These are phyloP conservation scores for Globicephala melas DNA, from an alignment of 2,113 vertebrate species.

Conservation along the genomic window DNA sequence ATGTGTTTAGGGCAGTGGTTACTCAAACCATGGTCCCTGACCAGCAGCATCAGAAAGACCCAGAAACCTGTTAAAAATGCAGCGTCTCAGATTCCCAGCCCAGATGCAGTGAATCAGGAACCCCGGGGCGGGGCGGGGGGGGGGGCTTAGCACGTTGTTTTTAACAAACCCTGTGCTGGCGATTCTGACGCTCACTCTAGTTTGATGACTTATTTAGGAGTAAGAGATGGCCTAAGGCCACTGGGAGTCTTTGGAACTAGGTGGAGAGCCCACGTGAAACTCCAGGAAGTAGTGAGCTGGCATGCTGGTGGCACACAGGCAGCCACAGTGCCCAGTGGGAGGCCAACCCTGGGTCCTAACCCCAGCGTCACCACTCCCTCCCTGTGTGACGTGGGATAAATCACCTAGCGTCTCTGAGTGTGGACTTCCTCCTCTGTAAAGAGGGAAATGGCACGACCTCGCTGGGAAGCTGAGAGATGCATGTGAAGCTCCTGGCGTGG, in stretches of 20 bases:
- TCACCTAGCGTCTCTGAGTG: not conserved
- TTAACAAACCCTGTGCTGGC: not conserved
- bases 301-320: rapidly evolving
- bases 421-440: not conserved
- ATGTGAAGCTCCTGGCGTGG: not conserved
- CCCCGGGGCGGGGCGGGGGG: rapidly evolving
- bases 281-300: not conserved
- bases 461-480: too few relatives aligned
- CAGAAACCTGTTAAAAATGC: not conserved
- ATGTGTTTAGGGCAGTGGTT: not conserved
- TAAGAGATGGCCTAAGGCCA: not conserved
- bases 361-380: too few relatives aligned
- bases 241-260: not conserved
- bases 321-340: not conserved
- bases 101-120: too few relatives aligned
- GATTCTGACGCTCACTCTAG: not conserved
- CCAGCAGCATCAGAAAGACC: not conserved
- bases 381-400: not conserved
- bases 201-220: not conserved
- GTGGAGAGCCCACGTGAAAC: too few relatives aligned
- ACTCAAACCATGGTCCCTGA: not conserved
- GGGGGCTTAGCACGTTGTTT: not conserved
- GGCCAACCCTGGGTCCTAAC: not conserved
- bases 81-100: not conserved
- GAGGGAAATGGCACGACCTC: not conserved